Evolutionary conservation across 2,113 vertebrate genomes (phyloP).

Genomic region (Urocitellus parryii): DNA sequence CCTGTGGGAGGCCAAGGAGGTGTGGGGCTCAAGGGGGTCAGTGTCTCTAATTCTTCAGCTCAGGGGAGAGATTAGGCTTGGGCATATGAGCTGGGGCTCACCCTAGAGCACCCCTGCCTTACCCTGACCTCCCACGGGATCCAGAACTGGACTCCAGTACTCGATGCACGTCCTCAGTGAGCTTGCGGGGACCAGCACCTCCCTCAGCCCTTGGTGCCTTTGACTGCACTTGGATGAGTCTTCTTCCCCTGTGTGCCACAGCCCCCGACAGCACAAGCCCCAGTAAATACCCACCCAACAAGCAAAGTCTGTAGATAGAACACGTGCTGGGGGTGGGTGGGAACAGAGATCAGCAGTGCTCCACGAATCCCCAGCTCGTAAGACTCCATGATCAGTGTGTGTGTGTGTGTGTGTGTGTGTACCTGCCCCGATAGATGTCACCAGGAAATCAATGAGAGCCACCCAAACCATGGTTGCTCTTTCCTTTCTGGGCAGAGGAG

Average conservation of each 20-base stretch:
- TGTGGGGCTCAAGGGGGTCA: not conserved
- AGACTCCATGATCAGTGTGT: not conserved
- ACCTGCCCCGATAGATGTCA: not conserved
- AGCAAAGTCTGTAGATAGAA: too few species aligned
- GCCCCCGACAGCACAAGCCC: too few species aligned
- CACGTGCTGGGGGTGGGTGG: too few species aligned
- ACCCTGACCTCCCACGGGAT: fast-evolving
- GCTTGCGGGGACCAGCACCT: too few species aligned
- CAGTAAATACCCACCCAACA: too few species aligned
- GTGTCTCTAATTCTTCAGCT: not conserved
- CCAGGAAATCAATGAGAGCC: fast-evolving
- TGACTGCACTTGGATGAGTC: too few species aligned
- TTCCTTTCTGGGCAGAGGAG: not conserved
- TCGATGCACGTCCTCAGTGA: too few species aligned
- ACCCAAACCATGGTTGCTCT: too few species aligned
- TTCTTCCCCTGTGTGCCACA: too few species aligned
- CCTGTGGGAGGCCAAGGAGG: too few species aligned
- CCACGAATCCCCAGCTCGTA: not conserved
- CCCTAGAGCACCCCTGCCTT: not conserved
- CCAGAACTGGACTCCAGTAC: too few species aligned
- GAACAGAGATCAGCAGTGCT: fast-evolving
- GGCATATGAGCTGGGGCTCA: not conserved
- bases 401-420: not conserved
- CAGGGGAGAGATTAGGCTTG: not conserved
- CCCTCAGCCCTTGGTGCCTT: too few species aligned